A percentile compares a stretch with the other conserved stretches of the same genome.
These are phyloP conservation scores for Sturmia bella DNA, from an alignment of 2,888 invertebrate genomes.

Conservation along the genomic window DNA sequence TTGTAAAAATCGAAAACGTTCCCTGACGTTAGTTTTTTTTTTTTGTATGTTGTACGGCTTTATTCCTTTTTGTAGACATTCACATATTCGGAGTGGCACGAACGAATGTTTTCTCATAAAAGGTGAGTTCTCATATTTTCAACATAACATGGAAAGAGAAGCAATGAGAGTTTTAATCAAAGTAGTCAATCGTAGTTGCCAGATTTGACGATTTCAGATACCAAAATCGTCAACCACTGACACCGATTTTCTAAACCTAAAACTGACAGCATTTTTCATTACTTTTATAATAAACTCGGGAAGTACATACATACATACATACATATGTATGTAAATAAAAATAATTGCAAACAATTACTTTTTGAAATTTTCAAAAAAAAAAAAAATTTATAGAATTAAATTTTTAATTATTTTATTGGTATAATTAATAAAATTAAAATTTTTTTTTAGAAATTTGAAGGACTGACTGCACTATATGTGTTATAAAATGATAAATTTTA, in stretches of 20 bases:
- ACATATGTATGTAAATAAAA: slow-evolving; percentile 19
- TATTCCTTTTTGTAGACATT: slow-evolving; percentile 74
- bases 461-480: too few relatives aligned
- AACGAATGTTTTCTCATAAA: slow-evolving; percentile 23
- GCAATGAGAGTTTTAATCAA: neutral
- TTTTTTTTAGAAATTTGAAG: too few relatives aligned
- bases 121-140: slow-evolving; percentile 30
- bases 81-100: slow-evolving; percentile 59
- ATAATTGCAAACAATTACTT: slow-evolving; percentile 19
- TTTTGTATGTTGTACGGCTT: slow-evolving; percentile 74
- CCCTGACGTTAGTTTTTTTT: slow-evolving; percentile 58
- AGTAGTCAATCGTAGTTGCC: neutral
- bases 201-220: neutral
- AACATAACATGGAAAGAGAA: slow-evolving; percentile 44
- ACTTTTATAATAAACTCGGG: too few relatives aligned
- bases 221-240: too few relatives aligned
- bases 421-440: too few relatives aligned
- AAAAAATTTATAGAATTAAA: too few relatives aligned
- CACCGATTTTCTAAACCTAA: too few relatives aligned
- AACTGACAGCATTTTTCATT: too few relatives aligned
- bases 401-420: too few relatives aligned
- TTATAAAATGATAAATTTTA: too few relatives aligned
- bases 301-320: neutral
- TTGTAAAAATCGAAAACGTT: slow-evolving; percentile 63
- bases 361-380: too few relatives aligned